Conservation (phyloP, 2,113 vertebrate genomes). For the Chunga burmeisteri region DNA sequence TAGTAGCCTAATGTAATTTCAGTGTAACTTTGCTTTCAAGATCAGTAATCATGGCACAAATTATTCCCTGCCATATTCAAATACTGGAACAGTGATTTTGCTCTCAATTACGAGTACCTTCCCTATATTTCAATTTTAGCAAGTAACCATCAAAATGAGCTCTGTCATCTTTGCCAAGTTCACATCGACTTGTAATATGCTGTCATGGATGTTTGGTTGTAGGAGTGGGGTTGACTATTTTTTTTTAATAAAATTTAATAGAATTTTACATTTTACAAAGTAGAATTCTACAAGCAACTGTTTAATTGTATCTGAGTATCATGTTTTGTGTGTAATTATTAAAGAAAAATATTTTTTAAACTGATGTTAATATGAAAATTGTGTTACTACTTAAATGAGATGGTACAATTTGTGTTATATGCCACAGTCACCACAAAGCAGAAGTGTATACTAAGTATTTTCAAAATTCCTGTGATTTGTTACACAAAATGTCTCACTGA, state of each 20-base stretch:
- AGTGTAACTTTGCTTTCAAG: background rate
- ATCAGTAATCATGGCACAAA: background rate
- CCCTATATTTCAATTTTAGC: background rate
- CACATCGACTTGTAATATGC: background rate
- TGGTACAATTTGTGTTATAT: background rate
- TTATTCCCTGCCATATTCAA: background rate
- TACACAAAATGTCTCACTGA: background rate
- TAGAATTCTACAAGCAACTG: background rate
- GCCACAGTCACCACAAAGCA: background rate
- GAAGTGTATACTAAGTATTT: background rate
- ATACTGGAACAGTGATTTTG: background rate
- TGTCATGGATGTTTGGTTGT: background rate
- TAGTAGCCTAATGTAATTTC: background rate
- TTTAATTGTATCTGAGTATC: background rate
- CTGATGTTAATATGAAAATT: background rate
- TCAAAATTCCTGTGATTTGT: background rate
- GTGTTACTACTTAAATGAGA: background rate
- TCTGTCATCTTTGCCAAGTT: background rate
- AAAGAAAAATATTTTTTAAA: background rate
- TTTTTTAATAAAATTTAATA: background rate
- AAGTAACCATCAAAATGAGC: background rate
- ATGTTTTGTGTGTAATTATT: background rate
- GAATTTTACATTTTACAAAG: too few species aligned
- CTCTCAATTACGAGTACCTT: background rate
- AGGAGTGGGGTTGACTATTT: background rate